Evolutionary conservation across 1,140 invertebrate genomes (phyloP), one percentile per base, ranked within the genome.

Genomic region (Sarcophaga bullata): DNA sequence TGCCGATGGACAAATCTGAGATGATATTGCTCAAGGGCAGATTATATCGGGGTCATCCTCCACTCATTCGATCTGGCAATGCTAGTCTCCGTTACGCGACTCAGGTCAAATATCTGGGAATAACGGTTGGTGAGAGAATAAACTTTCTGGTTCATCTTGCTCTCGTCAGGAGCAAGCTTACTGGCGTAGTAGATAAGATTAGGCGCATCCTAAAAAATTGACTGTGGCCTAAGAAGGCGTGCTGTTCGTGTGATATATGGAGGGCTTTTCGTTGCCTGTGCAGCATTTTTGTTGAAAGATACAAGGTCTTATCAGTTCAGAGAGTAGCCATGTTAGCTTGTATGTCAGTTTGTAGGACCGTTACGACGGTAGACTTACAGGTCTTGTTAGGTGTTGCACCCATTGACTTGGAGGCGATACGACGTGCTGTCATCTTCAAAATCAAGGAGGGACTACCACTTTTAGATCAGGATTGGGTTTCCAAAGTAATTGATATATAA

Each of bases 291-390:
- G 25, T 4, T 37, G 25, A 37, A 13, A 13, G 80, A 46, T 19
- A 25, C 62, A 49, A 84, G 15, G 9, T 81, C 1, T 15, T 52
- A 2, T 25, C 81, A 8, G 85, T 73, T 81, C 86, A 90, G 50
- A 81, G 87, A 46, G 50, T 73, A 0, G 86, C 84, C 8, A 83
- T 90, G 0, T 47, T 88, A 5, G 80, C 80, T 11, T 82, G 84
- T 5, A 81, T 86, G 0, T 50, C 78, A n/a, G 85, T 86, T 25
- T 87, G 85, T 82, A 62, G 82, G 5, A 86, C 86, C 46, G 82
- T 85, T 0, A 87, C 87, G 7, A 84, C 81, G 4, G 85, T 85
- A 2, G 85, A 86, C 0, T n/a, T 11, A 80, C 85, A 10, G 84
- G 86, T 62, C 0, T 49, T 88, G 46, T 49, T 84, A 19, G 85